Base-by-base conservation (phyloP, 2,888 invertebrate genomes). In the Reticulitermes lucifugus region DNA sequence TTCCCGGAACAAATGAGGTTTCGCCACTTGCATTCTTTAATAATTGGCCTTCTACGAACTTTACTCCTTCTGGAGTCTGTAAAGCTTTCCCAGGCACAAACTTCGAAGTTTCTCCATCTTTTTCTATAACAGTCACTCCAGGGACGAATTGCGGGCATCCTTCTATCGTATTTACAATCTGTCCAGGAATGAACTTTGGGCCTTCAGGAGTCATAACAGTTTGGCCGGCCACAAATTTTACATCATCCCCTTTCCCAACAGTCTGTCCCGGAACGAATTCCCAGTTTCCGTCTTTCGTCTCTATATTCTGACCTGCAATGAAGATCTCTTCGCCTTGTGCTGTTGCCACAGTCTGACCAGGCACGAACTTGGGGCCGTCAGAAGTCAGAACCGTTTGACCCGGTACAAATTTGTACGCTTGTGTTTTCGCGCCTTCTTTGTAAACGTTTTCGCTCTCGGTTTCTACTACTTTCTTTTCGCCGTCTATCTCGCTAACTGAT, bases 211-310 rank as follows among this genome's bases (percentile, higher is more conserved):
- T 94, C 59, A 93, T 90, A 86, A 95, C 90, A 0, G 94, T 94
- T 87, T 94, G 94, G 35, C 95, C 95, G 82, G 94, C 94, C 65
- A 95, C 91, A 88, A 95, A 95, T 87, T 92, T 92, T 86, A 92
- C 92, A 0, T 92, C 90, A 0, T 93, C 92, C 85, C 94, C 93
- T 88, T 93, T 93, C 87, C 92, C 91, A 80, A 94, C 88, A 46
- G 92, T 92, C 89, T 95, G 95, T 0, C 95, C 95, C 3, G 94
- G 94, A 51, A 95, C 91, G 88, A 95, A 95, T 88, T 94, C 93
- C 93, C 93, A 94, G 55, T 91, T 90, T 59, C 91, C 92, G 84
- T 90, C 90, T 22, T 90, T 91, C 83, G 93, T 91, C 81, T 92
- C 91, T 22, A 93, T 91, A 87, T 93, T 94, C 90, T 94, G 94